Evolutionary conservation across 2,797 vertebrate species (phyloP), one percentile per base, ranked within the genome.

Genomic region (Scolopax bukidnonensis): DNA sequence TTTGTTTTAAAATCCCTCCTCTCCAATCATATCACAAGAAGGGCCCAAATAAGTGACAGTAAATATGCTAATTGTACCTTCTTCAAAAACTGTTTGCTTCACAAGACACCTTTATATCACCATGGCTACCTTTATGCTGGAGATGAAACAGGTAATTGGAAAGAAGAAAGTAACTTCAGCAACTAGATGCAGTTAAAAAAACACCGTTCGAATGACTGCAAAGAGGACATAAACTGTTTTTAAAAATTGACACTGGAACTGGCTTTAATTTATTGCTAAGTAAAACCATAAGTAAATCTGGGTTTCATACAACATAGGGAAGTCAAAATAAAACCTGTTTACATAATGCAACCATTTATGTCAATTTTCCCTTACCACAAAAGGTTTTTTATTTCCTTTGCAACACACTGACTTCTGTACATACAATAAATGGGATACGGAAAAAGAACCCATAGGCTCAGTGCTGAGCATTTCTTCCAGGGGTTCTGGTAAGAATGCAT

Each of bases 251-350:
- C 41, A 54, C 4, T 41, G 40, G 90, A 94, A 91, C 28, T 36
- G 2, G 25, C 28, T 91, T 86, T 63, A 33, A 79, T 69, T 90
- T 96, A 79, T 60, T 79, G n/a, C 51, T 51, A 91, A 84, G 24
- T n/a, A 88, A 94, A 93, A 28, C 40, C 38, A 1, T 40, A 92
- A 80, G 33, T 30, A 89, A 84, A 73, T 48, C 23, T 61, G 23
- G 43, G 6, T 41, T 74, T 82, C 23, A 67, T 47, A 56, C 12
- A 87, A 76, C 14, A n/a, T 6, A 70, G 32, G 45, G 57, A 92
- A 91, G 24, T 68, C 73, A 84, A 94, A 92, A 76, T 79, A 79
- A 88, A 91, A 82, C 5, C 23, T 70, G 60, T 65, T 83, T 76
- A 82, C 45, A 84, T 38, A 94, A 90, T 6, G 12, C 15, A 84